Evolutionary conservation across 2,888 invertebrate species (phyloP).

Genomic region (Agrotis puta): DNA sequence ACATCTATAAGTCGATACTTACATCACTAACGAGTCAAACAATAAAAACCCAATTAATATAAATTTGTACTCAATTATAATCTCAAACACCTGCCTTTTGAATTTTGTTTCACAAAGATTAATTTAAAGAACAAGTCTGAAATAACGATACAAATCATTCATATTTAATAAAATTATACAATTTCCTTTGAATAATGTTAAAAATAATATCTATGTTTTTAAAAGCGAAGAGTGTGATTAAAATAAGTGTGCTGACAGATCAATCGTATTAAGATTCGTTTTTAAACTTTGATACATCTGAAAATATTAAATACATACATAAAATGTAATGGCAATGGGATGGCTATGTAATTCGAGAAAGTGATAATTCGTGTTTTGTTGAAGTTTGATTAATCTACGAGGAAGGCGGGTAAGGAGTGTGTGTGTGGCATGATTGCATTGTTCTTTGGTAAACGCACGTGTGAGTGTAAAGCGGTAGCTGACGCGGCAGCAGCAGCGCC

Average conservation of each 20-base stretch:
- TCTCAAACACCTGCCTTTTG: conserved; percentile 59
- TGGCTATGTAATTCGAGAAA: conserved; percentile 12
- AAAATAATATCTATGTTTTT: conserved; percentile 13
- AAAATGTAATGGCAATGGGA: neutral
- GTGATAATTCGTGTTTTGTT: conserved; percentile 10
- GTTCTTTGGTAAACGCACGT: conserved; percentile 67
- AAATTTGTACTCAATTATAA: conserved; percentile 73
- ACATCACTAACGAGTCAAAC: conserved; percentile 54
- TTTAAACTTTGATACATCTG: neutral
- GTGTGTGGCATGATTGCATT: conserved; percentile 54
- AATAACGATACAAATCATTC: too few species aligned
- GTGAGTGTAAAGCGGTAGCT: conserved; percentile 52
- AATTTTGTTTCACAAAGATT: conserved; percentile 43
- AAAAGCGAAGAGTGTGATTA: conserved; percentile 28
- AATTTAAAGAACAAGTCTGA: too few species aligned
- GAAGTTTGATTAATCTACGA: conserved; percentile 21
- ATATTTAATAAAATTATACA: neutral
- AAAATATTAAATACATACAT: conserved; percentile 23
- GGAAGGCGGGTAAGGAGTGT: conserved; percentile 4
- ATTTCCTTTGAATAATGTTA: conserved; percentile 4
- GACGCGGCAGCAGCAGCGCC: conserved; percentile 18
- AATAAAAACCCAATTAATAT: conserved; percentile 63
- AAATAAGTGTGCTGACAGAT: conserved; percentile 26
- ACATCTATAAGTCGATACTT: conserved; percentile 44
- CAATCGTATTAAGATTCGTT: conserved; percentile 14